Conservation (phyloP, 2,888 invertebrate genomes). For the Hyles lineata region DNA sequence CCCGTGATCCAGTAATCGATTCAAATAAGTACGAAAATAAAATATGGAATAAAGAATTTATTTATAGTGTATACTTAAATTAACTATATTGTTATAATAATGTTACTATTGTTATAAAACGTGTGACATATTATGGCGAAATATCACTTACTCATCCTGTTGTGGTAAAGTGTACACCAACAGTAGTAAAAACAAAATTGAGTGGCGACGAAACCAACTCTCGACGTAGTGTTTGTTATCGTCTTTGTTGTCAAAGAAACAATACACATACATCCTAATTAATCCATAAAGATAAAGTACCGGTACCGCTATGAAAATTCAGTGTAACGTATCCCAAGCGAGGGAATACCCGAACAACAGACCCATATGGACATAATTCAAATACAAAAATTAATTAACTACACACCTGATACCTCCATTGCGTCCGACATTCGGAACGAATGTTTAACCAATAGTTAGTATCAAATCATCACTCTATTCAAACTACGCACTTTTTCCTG, state of each 20-base stretch:
- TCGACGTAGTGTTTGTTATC: conserved; percentile 50
- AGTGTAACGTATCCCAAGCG: background rate
- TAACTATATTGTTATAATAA: background rate
- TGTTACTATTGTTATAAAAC: background rate
- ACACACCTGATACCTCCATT: conserved; percentile 30
- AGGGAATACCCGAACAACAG: conserved; percentile 7
- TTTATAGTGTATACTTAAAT: background rate
- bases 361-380: conserved; percentile 10
- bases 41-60: background rate
- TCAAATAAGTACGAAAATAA: background rate
- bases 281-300: conserved; percentile 13
- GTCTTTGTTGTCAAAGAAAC: conserved; percentile 70
- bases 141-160: conserved; percentile 33
- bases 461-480: conserved; percentile 26
- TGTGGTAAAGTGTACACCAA: conserved; percentile 31
- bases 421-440: conserved; percentile 30
- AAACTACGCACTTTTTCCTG: conserved; percentile 17
- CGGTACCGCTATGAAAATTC: background rate
- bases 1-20: too few relatives aligned
- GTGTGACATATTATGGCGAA: background rate
- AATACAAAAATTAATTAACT: conserved; percentile 1
- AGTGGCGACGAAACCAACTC: background rate
- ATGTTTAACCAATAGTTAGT: conserved; percentile 22
- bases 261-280: conserved; percentile 33
- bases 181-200: conserved; percentile 30